Percentiles rank a stretch among this genome's conserved stretches.
Evolutionary conservation across 2,113 vertebrate genomes (phyloP).

Genomic region (Trachemys scripta): DNA sequence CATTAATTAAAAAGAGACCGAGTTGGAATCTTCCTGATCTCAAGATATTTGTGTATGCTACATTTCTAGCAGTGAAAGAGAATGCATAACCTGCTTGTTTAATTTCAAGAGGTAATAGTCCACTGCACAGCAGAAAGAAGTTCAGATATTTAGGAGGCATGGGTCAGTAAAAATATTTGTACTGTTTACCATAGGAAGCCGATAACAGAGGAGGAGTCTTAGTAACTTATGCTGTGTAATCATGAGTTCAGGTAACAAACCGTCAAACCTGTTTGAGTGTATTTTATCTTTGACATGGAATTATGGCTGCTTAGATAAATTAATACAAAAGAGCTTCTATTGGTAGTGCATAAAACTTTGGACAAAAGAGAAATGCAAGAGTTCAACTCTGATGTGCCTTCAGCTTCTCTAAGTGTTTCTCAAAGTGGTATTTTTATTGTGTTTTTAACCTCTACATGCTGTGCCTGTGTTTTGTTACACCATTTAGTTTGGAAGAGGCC

Average conservation of each 20-base stretch:
- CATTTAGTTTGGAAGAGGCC: constrained; percentile 41
- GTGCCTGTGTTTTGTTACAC: constrained; percentile 75
- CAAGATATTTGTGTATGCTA: rapidly evolving
- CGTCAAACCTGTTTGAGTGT: constrained; percentile 30
- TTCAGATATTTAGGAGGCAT: constrained; percentile 6
- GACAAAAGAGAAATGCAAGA: constrained; percentile 2
- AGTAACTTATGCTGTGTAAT: constrained; percentile 79
- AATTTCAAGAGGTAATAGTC: background rate
- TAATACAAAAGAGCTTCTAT: constrained; percentile 52
- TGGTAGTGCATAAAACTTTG: constrained; percentile 16
- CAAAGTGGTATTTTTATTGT: constrained; percentile 43
- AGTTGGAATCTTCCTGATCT: background rate
- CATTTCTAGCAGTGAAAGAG: rapidly evolving
- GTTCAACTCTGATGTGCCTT: background rate
- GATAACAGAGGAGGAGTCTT: constrained; percentile 75
- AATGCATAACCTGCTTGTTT: background rate
- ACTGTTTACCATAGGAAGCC: constrained; percentile 79
- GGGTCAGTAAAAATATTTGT: constrained; percentile 78
- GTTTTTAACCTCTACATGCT: constrained; percentile 56
- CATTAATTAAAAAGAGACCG: rapidly evolving
- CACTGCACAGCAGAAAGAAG: background rate
- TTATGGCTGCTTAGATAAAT: constrained; percentile 69
- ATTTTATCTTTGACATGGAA: constrained; percentile 25
- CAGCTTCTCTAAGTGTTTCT: constrained; percentile 58
- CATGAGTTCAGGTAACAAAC: constrained; percentile 82